phyloP scores from a whole-genome alignment of 2,888 invertebrate species.

The Acleris holmiana region DNA sequence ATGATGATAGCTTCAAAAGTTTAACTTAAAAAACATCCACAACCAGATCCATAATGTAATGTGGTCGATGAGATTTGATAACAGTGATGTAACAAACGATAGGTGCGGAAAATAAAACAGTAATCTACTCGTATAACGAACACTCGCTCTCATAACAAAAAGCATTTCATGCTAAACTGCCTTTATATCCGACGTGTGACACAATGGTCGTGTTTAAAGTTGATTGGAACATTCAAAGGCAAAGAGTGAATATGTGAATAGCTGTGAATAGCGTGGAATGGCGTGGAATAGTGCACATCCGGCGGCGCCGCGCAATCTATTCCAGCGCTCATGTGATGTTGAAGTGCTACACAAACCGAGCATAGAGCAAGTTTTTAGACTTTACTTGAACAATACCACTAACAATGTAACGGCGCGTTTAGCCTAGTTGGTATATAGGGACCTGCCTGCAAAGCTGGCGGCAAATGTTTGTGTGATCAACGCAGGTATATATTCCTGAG shows the following conservation, averaged over 20 bases:
- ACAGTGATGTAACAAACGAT: no score
- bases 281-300: constrained; percentile 24
- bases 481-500: no score
- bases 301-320: constrained; percentile 14
- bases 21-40: no score
- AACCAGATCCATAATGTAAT: no score
- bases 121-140: no score
- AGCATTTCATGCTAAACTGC: constrained; percentile 11
- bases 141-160: no score
- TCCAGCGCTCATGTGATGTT: background rate
- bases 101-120: background rate
- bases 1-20: no score
- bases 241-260: constrained; percentile 21
- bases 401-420: no score
- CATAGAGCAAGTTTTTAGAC: background rate
- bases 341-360: background rate
- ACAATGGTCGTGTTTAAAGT: constrained; percentile 29
- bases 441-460: no score
- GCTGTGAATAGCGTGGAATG: background rate
- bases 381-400: background rate
- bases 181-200: constrained; percentile 10
- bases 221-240: constrained; percentile 35
- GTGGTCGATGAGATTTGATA: no score
- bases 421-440: no score
- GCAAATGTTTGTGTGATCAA: no score